Base-by-base conservation (phyloP, 2,113 vertebrate species). In the Eulemur macaco region DNA sequence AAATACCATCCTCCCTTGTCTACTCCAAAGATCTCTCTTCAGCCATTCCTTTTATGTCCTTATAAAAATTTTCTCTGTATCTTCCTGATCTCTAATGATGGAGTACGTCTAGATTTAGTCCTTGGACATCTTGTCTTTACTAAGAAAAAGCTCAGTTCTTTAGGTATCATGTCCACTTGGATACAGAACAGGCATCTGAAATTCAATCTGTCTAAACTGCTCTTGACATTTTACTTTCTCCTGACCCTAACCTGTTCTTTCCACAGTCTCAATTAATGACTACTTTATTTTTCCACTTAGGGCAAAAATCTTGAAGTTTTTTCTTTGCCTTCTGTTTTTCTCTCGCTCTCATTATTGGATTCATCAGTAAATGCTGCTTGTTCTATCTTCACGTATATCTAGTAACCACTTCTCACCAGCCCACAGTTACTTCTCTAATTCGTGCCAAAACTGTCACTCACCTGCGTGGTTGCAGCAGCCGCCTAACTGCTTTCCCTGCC, bases 31-130 rank as follows among this genome's bases (percentile, higher is more conserved):
- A 39, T 39, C 39, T 39, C 52, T 63, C 31, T 58, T 85, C n/a
- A 50, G 0, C 63, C 66, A 0, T 73, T 78, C 47, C 21, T 34
- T n/a, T 17, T 45, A 5, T 25, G 13, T 63, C 34, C 39, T 8
- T 15, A 8, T 7, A 21, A 76, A 76, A 47, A 27, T 63, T 81
- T 69, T 80, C 50, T 92, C 14, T 18, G 81, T 82, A 56, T 66
- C 42, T 60, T 10, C 63, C 31, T 97, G 47, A 82, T 93, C 31
- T 80, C 42, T 94, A 52, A 37, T 83, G 27, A 82, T 52, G 64
- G 42, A 78, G 8, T 50, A 8, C 31, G 25, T n/a, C 68, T 54
- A 37, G 27, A 87, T 23, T 50, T 37, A 71, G 15, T 39, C 71
- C 2, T 88, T 78, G 42, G 31, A 84, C 2, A 39, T 8, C 14